Percentiles rank a stretch among this genome's conserved stretches.
phyloP scores from a whole-genome alignment of 2,797 vertebrate genomes.

The Orestias chungarensis region DNA sequence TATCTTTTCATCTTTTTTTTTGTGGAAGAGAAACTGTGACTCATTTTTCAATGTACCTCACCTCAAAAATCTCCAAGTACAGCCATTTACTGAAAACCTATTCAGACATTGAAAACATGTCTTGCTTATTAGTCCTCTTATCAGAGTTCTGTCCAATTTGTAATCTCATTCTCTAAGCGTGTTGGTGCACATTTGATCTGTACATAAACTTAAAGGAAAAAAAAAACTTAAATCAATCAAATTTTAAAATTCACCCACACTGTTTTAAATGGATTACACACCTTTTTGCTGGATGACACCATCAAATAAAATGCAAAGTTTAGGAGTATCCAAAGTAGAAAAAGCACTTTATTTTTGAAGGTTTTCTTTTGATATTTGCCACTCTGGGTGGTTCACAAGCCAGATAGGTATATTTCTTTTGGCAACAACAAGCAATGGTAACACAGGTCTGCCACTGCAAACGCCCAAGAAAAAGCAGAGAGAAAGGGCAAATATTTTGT shows the following conservation, averaged over 20 bases:
- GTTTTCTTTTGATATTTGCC: conserved; percentile 58
- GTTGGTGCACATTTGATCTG: conserved; percentile 30
- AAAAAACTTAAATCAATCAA: conserved; percentile 6
- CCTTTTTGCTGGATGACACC: conserved; percentile 12
- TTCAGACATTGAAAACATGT: conserved; percentile 36
- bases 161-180: conserved; percentile 23
- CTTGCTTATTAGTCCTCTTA: conserved; percentile 4
- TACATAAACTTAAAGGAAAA: conserved; percentile 31
- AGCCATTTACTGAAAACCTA: conserved; percentile 53
- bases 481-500: conserved; percentile 37
- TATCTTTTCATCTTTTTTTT: not conserved
- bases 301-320: conserved; percentile 27
- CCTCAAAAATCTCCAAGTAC: conserved; percentile 44
- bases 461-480: conserved; percentile 38
- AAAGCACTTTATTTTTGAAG: conserved; percentile 1
- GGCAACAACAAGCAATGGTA: conserved; percentile 53
- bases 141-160: conserved; percentile 20
- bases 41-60: conserved; percentile 47
- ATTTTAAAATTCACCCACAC: conserved; percentile 9
- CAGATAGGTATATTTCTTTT: conserved; percentile 60
- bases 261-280: conserved; percentile 35
- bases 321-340: conserved; percentile 29
- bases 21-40: conserved; percentile 11
- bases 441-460: conserved; percentile 46
- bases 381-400: conserved; percentile 45